phyloP scores from a whole-genome alignment of 2,797 vertebrate species.

The Ispidina lecontei region DNA sequence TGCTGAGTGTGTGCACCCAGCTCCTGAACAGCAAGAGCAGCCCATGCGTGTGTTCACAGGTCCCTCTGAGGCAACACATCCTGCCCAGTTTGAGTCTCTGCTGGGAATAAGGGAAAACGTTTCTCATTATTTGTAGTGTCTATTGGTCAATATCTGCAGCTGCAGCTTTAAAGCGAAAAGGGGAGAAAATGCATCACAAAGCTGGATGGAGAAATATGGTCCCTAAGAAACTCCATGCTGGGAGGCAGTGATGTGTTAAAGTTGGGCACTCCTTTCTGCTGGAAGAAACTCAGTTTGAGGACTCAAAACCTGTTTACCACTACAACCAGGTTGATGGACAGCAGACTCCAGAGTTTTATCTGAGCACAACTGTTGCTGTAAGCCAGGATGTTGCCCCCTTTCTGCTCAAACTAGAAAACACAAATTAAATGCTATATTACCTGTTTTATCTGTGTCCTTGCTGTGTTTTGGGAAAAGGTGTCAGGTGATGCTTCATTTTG shows the following conservation, averaged over 20 bases:
- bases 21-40: background rate
- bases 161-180: background rate
- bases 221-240: background rate
- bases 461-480: background rate
- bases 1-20: background rate
- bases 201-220: background rate
- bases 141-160: background rate
- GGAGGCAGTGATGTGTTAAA: background rate
- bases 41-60: conserved; percentile 36
- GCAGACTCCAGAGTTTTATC: background rate
- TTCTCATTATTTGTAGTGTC: background rate
- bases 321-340: background rate
- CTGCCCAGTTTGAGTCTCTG: background rate
- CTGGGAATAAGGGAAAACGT: background rate
- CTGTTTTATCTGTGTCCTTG: background rate
- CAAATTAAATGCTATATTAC: background rate
- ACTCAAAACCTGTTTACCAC: background rate
- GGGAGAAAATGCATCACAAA: background rate
- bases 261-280: background rate
- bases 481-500: background rate
- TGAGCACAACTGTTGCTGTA: background rate
- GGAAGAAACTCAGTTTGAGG: background rate
- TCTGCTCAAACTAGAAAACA: background rate
- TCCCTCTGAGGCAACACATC: background rate
- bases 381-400: background rate